phyloP scores from a whole-genome alignment of 1,140 invertebrate genomes.

The Lysiphlebus fabarum region DNA sequence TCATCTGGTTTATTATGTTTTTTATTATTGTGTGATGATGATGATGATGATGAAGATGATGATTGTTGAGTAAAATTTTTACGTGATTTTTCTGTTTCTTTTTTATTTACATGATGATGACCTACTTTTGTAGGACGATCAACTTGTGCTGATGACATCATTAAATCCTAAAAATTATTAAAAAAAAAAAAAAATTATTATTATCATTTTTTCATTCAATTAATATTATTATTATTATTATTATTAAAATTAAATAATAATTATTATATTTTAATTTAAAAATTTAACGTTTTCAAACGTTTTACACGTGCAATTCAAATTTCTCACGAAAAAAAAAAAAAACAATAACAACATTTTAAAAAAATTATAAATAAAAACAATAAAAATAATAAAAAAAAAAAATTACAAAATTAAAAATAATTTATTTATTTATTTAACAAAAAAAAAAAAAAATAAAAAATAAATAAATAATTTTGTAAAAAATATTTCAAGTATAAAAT shows the following conservation, averaged over 20 bases:
- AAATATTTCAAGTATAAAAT: neutral
- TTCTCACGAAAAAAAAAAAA: too few relatives aligned
- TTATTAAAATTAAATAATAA: neutral
- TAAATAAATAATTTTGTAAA: too few relatives aligned
- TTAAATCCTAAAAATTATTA: constrained; percentile 16
- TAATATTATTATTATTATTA: neutral
- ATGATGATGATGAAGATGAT: too few relatives aligned
- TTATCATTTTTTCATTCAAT: neutral
- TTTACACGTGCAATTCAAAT: too few relatives aligned
- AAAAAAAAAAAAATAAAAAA: too few relatives aligned
- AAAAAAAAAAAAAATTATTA: constrained; percentile 23
- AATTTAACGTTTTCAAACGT: too few relatives aligned
- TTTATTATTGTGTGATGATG: constrained; percentile 37
- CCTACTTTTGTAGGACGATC: constrained; percentile 41
- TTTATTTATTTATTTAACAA: too few relatives aligned
- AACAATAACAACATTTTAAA: too few relatives aligned
- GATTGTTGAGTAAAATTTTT: constrained; percentile 33
- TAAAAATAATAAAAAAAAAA: too few relatives aligned
- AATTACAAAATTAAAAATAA: too few relatives aligned
- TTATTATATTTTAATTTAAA: neutral
- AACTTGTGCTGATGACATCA: constrained; percentile 43
- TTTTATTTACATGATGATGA: constrained; percentile 34
- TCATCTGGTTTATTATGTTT: constrained; percentile 52
- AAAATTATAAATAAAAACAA: too few relatives aligned
- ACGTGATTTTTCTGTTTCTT: constrained; percentile 46